These are phyloP conservation scores for Micoletzkya japonica DNA, from an alignment of 2,888 invertebrate species.

Conservation along the genomic window DNA sequence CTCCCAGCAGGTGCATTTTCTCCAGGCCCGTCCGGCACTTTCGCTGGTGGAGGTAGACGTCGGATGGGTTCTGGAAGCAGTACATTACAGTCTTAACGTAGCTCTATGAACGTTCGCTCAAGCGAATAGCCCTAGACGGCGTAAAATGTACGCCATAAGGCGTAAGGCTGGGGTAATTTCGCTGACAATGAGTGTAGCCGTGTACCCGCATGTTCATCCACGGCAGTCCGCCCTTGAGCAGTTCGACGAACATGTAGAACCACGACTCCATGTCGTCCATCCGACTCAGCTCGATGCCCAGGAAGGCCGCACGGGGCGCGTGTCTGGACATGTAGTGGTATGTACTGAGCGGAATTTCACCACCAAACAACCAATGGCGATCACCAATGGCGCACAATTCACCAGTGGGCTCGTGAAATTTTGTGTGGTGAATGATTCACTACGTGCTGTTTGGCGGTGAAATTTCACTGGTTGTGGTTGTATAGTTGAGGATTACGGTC, in stretches of 20 bases:
- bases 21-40: slow-evolving; percentile 28
- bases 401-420: too few relatives aligned
- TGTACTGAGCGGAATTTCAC: too few relatives aligned
- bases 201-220: too few relatives aligned
- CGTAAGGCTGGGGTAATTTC: too few relatives aligned
- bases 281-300: slow-evolving; percentile 27
- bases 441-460: too few relatives aligned
- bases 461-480: too few relatives aligned
- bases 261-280: slow-evolving; percentile 31
- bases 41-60: slow-evolving; percentile 28
- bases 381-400: too few relatives aligned
- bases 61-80: slow-evolving; percentile 24
- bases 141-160: not conserved
- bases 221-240: slow-evolving; percentile 31
- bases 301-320: slow-evolving; percentile 27
- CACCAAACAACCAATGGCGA: too few relatives aligned
- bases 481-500: not conserved
- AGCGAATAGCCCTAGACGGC: not conserved
- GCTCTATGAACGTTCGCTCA: not conserved
- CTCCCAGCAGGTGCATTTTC: slow-evolving; percentile 27
- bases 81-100: not conserved
- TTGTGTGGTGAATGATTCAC: too few relatives aligned
- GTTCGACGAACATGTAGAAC: slow-evolving; percentile 33
- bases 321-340: slow-evolving; percentile 27
- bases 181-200: too few relatives aligned